phyloP scores from a whole-genome alignment of 2,113 vertebrate species.

The Camelus bactrianus region DNA sequence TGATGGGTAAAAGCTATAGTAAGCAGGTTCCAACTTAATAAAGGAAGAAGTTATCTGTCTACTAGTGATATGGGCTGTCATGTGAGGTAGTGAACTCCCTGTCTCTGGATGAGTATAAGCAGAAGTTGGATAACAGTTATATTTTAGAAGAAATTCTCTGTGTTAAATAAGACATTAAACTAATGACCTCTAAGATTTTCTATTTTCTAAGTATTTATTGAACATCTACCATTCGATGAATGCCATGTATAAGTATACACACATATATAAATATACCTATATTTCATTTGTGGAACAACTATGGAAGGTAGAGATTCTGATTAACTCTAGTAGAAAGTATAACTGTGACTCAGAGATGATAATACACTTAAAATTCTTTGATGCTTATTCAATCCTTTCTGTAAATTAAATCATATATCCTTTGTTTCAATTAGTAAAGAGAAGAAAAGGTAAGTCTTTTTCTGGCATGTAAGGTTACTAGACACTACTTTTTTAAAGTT shows the following conservation, averaged over 20 bases:
- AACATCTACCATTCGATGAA: neutral
- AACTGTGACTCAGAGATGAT: neutral
- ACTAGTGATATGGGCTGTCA: neutral
- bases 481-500: constrained; percentile 9
- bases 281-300: constrained; percentile 27
- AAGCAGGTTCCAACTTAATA: constrained; percentile 5
- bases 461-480: neutral
- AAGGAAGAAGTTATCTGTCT: neutral
- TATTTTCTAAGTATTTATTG: constrained; percentile 31
- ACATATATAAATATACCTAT: neutral
- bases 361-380: constrained; percentile 47
- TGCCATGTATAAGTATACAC: neutral
- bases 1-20: neutral
- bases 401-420: constrained; percentile 32
- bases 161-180: constrained; percentile 1
- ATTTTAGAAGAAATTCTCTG: constrained; percentile 45
- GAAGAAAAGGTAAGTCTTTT: neutral
- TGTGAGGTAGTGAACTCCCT: neutral
- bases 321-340: constrained; percentile 30
- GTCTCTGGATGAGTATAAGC: constrained; percentile 13
- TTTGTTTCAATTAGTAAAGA: constrained; percentile 52
- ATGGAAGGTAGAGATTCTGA: neutral
- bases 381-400: constrained; percentile 48
- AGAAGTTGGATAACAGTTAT: constrained; percentile 7
- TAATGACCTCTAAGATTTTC: constrained; percentile 49